phyloP scores from a whole-genome alignment of 1,140 invertebrate species.

The Drosophila oshimai region DNA sequence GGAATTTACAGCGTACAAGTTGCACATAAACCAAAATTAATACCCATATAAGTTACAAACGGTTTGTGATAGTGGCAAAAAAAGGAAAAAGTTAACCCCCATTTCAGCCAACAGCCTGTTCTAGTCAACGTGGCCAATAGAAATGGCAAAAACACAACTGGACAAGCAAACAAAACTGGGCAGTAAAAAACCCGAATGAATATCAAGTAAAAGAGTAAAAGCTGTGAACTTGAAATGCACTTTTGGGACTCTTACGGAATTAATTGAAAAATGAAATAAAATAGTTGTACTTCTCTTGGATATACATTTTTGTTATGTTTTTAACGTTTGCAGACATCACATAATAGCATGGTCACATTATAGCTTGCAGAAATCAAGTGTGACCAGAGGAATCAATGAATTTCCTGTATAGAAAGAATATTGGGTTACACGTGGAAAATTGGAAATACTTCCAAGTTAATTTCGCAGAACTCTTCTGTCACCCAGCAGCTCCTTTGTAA shows the following conservation, averaged over 20 bases:
- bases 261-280: not conserved
- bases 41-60: slow-evolving; percentile 65
- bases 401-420: too few relatives aligned
- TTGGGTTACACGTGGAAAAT: not conserved
- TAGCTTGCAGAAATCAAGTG: too few relatives aligned
- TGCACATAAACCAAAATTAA: slow-evolving; percentile 75
- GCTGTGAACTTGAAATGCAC: not conserved
- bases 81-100: not conserved
- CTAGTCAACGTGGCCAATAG: slow-evolving; percentile 21
- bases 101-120: slow-evolving; percentile 8
- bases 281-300: not conserved
- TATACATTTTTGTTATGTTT: too few relatives aligned
- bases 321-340: too few relatives aligned
- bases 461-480: slow-evolving; percentile 1
- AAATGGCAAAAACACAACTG: slow-evolving; percentile 36
- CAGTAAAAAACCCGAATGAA: not conserved
- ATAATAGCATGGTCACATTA: too few relatives aligned
- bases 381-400: too few relatives aligned
- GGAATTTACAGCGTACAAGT: slow-evolving; percentile 63
- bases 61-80: slow-evolving; percentile 1
- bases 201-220: not conserved
- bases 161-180: not conserved
- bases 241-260: not conserved
- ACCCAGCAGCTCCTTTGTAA: slow-evolving; percentile 3
- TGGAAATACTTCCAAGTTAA: not conserved